Conservation (phyloP, 2,888 invertebrate species). For the Acleris literana region DNA sequence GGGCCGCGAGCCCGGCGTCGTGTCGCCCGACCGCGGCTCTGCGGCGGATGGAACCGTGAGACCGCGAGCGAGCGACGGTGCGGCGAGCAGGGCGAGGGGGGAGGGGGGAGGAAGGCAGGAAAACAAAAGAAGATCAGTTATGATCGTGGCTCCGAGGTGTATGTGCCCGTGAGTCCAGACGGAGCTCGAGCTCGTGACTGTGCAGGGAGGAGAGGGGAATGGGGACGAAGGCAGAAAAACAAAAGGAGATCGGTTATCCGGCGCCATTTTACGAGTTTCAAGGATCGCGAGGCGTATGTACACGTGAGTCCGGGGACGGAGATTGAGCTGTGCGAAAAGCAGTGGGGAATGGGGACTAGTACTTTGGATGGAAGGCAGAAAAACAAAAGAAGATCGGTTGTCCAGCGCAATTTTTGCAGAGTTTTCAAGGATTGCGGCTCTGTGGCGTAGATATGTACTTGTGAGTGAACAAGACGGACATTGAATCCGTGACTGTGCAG, state of each 20-base stretch:
- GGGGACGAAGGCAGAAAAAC: background rate
- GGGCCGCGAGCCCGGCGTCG: constrained; percentile 91
- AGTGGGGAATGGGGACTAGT: constrained; percentile 6
- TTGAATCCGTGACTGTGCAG: too few species aligned
- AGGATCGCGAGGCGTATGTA: too few species aligned
- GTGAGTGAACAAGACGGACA: too few species aligned
- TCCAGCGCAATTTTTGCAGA: too few species aligned
- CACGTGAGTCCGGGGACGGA: too few species aligned
- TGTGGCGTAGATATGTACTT: too few species aligned
- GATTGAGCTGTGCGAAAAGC: background rate
- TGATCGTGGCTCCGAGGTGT: constrained; percentile 55
- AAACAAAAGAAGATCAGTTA: background rate
- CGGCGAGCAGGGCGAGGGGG: constrained; percentile 17
- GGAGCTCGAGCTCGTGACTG: background rate
- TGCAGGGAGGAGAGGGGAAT: constrained; percentile 13
- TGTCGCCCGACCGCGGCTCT: constrained; percentile 89
- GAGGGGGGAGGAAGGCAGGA: background rate
- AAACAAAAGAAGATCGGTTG: background rate
- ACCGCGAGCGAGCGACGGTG: background rate
- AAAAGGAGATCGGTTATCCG: background rate
- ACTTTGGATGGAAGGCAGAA: background rate
- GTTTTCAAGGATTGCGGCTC: too few species aligned
- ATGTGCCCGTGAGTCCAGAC: background rate
- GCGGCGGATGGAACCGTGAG: constrained; percentile 47
- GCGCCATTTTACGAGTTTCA: too few species aligned